Base-by-base conservation (phyloP, 2,888 invertebrate genomes). In the Dolomedes plantarius region DNA sequence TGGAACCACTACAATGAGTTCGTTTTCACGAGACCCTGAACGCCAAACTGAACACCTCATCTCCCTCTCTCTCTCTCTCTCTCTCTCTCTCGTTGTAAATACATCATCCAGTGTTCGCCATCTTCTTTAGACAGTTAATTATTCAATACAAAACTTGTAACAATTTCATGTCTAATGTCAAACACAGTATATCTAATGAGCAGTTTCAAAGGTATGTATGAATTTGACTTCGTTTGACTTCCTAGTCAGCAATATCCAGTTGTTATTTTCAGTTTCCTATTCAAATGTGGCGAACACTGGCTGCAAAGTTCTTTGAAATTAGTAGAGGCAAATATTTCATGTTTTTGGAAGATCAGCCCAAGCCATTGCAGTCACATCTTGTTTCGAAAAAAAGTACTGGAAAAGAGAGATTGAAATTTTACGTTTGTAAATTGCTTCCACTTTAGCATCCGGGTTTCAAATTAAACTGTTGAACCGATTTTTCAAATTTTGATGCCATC, bases 1-100 rank as follows among this genome's bases (percentile, higher is more conserved):
- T 99, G 99, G 99, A 98, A 98, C 92, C 99, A 99, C 92, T 99
- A 99, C 94, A 99, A 99, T 93, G 99, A 99, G 94, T 99, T 98
- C 92, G 96, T 98, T 89, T 99, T 98, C 92, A 95, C 96, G 90
- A 94, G 98, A 82, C 89, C 89, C 62, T 90, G 83, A 90, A 29
- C 56, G 19, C 19, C n/a, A 28, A 65, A 65, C 65, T 67, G 74
- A 46, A 73, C 73, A 73, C 32, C 73, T n/a, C 72, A 39, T n/a
- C n/a, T 41, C 41, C 11, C n/a, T 39, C 65, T 72, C 46, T 64
- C 46, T 67, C 31, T 64, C 46, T 67, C 31, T n/a, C n/a, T 41
- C 41, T 11, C n/a, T 39, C 65, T 72, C 46, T 64, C 46, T 67
- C 31, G n/a, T 28, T 75, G 68, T 56, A 74, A 39, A 69, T 69